Base-by-base conservation (phyloP, 2,797 vertebrate genomes). In the Cirrhinus mrigala region DNA sequence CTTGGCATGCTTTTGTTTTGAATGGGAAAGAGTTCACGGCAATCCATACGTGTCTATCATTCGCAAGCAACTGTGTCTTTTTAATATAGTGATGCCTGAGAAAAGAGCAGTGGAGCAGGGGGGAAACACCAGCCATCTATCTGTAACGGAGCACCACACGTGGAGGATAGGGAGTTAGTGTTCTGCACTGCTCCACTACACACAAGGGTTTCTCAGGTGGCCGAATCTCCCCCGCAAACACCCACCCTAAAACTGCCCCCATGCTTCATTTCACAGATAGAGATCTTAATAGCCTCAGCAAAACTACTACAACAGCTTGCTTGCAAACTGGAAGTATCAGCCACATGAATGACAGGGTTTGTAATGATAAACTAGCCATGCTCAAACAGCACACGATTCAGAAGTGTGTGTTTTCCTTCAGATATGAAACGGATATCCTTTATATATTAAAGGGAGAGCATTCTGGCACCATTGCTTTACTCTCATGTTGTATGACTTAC, bases 1-100 rank as follows among this genome's bases (percentile, higher is more conserved):
- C 85, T 88, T 91, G 89, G 91, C 87, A 76, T 60, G 10, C 80
- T 20, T 56, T 22, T 64, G 79, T 82, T 89, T 44, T 70, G 85
- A 68, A 87, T 88, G 87, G 90, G 58, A 87, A 90, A 92, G 79
- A 84, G 88, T 90, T 93, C 92, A 90, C 69, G 77, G 66, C 6
- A 71, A 82, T 79, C 18, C 70, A 37, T 82, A 44, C 6, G 15
- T 80, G 76, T 83, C 56, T 50, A 66, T 85, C 33, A 85, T 66
- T 78, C 8, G 18, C 46, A 81, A 82, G 58, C 48, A 83, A 77
- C 79, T 80, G 79, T 70, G 75, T 22, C 33, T 71, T 90, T 78
- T 56, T 64, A 73, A 84, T 86, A 24, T 66, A 73, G 27, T 27
- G 70, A 81, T 60, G 87, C 33, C 70, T 77, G 37, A 44, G 81